Percentiles rank a stretch among this genome's conserved stretches.
phyloP scores from a whole-genome alignment of 2,113 vertebrate genomes.

The Erinaceus europaeus region DNA sequence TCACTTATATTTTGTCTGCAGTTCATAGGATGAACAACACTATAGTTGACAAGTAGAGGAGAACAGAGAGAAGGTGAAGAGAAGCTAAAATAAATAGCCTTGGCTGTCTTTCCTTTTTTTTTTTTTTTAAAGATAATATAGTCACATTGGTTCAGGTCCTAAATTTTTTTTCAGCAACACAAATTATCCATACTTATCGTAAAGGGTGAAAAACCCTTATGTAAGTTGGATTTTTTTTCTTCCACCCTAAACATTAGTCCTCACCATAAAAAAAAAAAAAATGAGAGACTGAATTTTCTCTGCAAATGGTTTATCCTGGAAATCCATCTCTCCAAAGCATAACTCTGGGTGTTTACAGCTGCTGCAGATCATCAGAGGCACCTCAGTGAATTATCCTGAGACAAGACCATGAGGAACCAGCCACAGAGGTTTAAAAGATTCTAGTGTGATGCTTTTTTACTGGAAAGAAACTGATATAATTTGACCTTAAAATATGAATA shows the following conservation, averaged over 20 bases:
- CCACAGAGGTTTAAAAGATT: slow-evolving; percentile 76
- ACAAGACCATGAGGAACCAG: slow-evolving; percentile 69
- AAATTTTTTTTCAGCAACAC: slow-evolving; percentile 17
- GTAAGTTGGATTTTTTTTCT: background rate
- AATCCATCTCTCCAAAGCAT: slow-evolving; percentile 61
- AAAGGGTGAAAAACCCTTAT: slow-evolving; percentile 16
- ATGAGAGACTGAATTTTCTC: slow-evolving; percentile 59
- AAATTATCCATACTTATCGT: background rate
- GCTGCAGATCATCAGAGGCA: slow-evolving; percentile 42
- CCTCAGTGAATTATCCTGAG: slow-evolving; percentile 72
- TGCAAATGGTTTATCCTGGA: slow-evolving; percentile 63
- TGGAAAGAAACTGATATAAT: slow-evolving; percentile 75
- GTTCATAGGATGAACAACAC: slow-evolving; percentile 38
- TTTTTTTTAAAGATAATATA: slow-evolving; percentile 1
- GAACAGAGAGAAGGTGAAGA: background rate
- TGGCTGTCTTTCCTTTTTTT: no score
- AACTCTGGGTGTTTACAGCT: slow-evolving; percentile 66
- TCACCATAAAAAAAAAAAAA: slow-evolving; percentile 58
- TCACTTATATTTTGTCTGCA: background rate
- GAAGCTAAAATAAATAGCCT: background rate
- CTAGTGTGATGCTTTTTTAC: slow-evolving; percentile 65
- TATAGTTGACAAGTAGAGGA: slow-evolving; percentile 15
- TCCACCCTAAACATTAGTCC: slow-evolving; percentile 11
- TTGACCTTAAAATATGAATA: slow-evolving; percentile 80
- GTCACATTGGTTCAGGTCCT: slow-evolving; percentile 28